Evolutionary conservation across 1,140 invertebrate genomes (phyloP), one percentile per base, ranked within the genome.

Genomic region (Camponotus vicinus): DNA sequence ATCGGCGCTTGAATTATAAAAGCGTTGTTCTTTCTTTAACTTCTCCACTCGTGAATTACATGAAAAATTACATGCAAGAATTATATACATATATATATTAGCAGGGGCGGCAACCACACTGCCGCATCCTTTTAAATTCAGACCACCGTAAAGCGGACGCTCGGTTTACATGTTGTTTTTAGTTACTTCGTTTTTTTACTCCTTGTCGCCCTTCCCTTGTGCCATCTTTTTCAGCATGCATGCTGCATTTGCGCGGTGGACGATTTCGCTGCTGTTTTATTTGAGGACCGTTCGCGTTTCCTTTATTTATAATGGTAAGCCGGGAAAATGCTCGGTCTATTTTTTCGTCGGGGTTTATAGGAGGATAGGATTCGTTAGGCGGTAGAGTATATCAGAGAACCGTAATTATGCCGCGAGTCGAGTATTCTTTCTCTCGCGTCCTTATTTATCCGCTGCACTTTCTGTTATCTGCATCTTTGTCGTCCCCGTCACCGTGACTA

Each of bases 81-180:
- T 69, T 82, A 45, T 5, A 52, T 18, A 18, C 15, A 52, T 15
- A 49, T 15, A 49, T 49, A 49, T 73, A 73, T 82, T 82, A 82
- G 52, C 18, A 21, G 18, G 21, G 37, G 57, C 49, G 15, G 40
- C 13, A 27, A 55, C 42, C 9, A 15, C 34, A 37, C 61, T 21
- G 45, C 34, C 42, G 69, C 27, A 13, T 75, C n/a, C 79, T 61
- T 75, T 83, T 83, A 57, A 73, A 83, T 75, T 73, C 79, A 75
- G 67, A 75, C 79, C 40, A 75, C 79, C 69, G 69, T 83, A 75
- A 83, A 83, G 79, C 69, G 69, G 40, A 37, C 79, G 37, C 55
- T 42, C 67, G 69, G 79, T 75, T 83, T 75, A 83, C 79, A 75
- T 83, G 79, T 83, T 83, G 79, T 73, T 73, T 83, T 83, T 73